Evolutionary conservation across 2,888 invertebrate species (phyloP), one percentile per base, ranked within the genome.

Genomic region (Pristionchus exspectatus): DNA sequence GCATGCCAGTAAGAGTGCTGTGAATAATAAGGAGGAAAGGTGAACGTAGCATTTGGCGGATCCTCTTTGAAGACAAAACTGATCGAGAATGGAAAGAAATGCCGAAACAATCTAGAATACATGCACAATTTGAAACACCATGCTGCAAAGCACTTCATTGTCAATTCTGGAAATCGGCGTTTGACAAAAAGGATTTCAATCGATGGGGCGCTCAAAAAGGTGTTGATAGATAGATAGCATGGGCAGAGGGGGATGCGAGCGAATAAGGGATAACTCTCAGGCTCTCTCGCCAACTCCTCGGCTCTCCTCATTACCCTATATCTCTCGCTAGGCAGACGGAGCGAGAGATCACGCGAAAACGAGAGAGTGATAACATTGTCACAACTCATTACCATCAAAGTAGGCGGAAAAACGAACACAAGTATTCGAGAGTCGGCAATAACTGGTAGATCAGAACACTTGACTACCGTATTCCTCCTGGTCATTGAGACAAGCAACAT

Each of bases 251-350:
- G 54, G 54, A 81, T 38, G 74, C 72, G 77, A 38, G 77, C 50
- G 44, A 81, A 81, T 54, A 81, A 81, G 81, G n/a, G 81, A 81
- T 81, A 81, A 81, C 81, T 81, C 74, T 16, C 9, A 50, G 44
- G 9, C 33, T 81, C 54, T 77, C 77, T 77, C 44, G 10, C 10
- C 77, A 38, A 44, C 77, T 14, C 54, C n/a, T 50, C 21, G 24
- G 1, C 77, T 54, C 81, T 81, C 81, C 33, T 1, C n/a, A 27
- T n/a, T 81, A 24, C 10, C 50, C 81, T 16, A 7, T 7, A 4
- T 54, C 81, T 81, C 81, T 81, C 27, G 16, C 27, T 2, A 12
- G 5, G 2, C 27, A 50, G 27, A 54, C 4, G 0, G 2, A 54
- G 0, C 54, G 21, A 81, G 54, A 50, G 81, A 81, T 10, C 50